Conservation (phyloP, 2,797 vertebrate species). For the Clarias fuscus region DNA sequence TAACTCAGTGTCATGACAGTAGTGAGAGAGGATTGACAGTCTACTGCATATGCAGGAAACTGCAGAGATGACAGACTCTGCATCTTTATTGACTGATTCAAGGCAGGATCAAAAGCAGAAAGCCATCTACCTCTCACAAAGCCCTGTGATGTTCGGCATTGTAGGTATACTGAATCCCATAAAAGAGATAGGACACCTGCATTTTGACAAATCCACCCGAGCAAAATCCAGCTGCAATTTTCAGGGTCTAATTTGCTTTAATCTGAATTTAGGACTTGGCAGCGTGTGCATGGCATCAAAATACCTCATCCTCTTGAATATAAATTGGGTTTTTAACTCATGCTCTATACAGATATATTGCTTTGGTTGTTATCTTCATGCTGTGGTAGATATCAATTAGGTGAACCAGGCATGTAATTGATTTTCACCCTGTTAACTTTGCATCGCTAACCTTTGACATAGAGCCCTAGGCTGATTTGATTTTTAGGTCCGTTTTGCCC, state of each 20-base stretch:
- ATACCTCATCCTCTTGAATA: slow-evolving; percentile 52
- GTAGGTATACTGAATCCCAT: slow-evolving; percentile 38
- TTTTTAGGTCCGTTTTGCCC: slow-evolving; percentile 54
- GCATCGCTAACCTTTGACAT: slow-evolving; percentile 64
- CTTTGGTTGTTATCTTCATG: slow-evolving; percentile 69
- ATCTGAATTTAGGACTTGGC: slow-evolving; percentile 37
- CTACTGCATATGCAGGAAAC: slow-evolving; percentile 29
- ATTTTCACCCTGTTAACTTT: slow-evolving; percentile 76
- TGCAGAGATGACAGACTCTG: slow-evolving; percentile 37
- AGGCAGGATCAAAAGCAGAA: slow-evolving; percentile 45
- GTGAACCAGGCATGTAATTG: slow-evolving; percentile 78
- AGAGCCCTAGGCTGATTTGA: slow-evolving; percentile 52
- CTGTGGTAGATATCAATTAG: slow-evolving; percentile 68
- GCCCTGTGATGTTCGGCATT: slow-evolving; percentile 45
- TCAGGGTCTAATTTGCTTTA: slow-evolving; percentile 47
- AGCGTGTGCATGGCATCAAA: slow-evolving; percentile 51
- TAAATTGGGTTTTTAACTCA: slow-evolving; percentile 58
- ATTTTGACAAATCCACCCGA: slow-evolving; percentile 51
- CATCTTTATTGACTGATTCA: slow-evolving; percentile 46
- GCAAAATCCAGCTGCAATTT: slow-evolving; percentile 52
- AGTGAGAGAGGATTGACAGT: slow-evolving; percentile 24
- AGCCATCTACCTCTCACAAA: slow-evolving; percentile 38
- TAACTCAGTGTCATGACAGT: slow-evolving; percentile 38
- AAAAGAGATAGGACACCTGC: slow-evolving; percentile 39
- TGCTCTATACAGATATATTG: slow-evolving; percentile 57